phyloP scores from a whole-genome alignment of 2,113 vertebrate species.

The Pleuronectes platessa region DNA sequence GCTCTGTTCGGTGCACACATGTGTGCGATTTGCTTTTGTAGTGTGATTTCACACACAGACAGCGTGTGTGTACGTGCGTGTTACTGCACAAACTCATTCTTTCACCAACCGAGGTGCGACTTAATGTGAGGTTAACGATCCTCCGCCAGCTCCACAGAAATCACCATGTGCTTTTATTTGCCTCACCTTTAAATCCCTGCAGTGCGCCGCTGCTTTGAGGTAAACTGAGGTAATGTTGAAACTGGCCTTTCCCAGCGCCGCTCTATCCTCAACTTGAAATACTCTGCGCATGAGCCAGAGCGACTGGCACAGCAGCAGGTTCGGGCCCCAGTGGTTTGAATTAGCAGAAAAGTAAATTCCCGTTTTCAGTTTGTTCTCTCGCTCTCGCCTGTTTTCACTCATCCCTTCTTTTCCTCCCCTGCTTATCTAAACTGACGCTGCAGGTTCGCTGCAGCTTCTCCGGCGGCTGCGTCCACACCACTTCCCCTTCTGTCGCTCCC shows the following conservation, averaged over 20 bases:
- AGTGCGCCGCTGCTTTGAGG: slow-evolving; percentile 62
- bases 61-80: slow-evolving; percentile 7
- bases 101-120: slow-evolving; percentile 44
- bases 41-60: slow-evolving; percentile 39
- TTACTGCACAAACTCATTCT: slow-evolving; percentile 20
- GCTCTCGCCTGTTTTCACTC: slow-evolving; percentile 19
- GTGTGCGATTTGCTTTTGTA: slow-evolving; percentile 1
- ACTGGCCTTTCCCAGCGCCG: background rate
- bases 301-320: slow-evolving; percentile 36
- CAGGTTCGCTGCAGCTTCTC: slow-evolving; percentile 22
- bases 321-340: slow-evolving; percentile 46
- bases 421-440: slow-evolving; percentile 47
- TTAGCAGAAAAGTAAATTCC: slow-evolving; percentile 53
- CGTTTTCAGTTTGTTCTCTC: slow-evolving; percentile 14
- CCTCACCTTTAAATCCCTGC: slow-evolving; percentile 64
- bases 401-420: slow-evolving; percentile 20
- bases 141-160: slow-evolving; percentile 45
- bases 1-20: background rate
- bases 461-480: slow-evolving; percentile 30
- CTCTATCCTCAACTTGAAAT: slow-evolving; percentile 56
- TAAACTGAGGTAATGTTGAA: slow-evolving; percentile 64
- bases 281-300: slow-evolving; percentile 28
- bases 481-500: slow-evolving; percentile 44
- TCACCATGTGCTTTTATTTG: slow-evolving; percentile 51
- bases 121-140: slow-evolving; percentile 53